Evolutionary conservation across 2,113 vertebrate genomes (phyloP).

Genomic region (Pangasianodon gigas): DNA sequence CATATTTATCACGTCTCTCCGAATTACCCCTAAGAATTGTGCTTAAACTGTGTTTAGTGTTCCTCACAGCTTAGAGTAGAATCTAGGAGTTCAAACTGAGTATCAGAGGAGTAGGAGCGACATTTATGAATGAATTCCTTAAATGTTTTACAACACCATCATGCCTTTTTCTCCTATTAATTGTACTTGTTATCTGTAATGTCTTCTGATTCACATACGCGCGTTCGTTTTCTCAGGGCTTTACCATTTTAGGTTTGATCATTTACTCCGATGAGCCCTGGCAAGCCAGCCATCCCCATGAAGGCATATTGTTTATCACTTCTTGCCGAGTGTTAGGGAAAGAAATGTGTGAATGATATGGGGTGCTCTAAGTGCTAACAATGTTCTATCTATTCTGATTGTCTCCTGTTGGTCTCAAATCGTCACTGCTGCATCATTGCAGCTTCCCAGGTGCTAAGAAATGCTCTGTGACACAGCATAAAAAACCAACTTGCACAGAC

Average conservation of each 20-base stretch:
- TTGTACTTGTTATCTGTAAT: neutral
- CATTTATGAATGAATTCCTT: neutral
- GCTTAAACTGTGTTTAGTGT: neutral
- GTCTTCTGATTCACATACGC: neutral
- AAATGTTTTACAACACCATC: neutral
- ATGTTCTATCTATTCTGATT: constrained; percentile 1
- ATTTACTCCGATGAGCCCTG: neutral
- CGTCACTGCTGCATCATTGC: neutral
- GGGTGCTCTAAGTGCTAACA: neutral
- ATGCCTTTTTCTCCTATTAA: too few relatives aligned
- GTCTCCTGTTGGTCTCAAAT: constrained; percentile 5
- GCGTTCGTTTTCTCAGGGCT: neutral
- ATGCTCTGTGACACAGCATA: neutral
- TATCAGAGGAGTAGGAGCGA: neutral
- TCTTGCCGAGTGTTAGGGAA: neutral
- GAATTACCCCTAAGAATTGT: neutral
- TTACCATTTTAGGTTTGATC: neutral
- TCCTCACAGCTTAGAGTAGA: neutral
- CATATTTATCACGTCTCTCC: neutral
- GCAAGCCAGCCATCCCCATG: neutral
- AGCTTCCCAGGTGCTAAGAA: neutral
- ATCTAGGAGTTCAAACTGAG: neutral
- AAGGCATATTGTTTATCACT: constrained; percentile 16
- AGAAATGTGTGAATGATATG: neutral
- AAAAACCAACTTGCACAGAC: neutral